Evolutionary conservation across 2,888 invertebrate species (phyloP), one percentile per base, ranked within the genome.

Genomic region (Ochlodes sylvanus): DNA sequence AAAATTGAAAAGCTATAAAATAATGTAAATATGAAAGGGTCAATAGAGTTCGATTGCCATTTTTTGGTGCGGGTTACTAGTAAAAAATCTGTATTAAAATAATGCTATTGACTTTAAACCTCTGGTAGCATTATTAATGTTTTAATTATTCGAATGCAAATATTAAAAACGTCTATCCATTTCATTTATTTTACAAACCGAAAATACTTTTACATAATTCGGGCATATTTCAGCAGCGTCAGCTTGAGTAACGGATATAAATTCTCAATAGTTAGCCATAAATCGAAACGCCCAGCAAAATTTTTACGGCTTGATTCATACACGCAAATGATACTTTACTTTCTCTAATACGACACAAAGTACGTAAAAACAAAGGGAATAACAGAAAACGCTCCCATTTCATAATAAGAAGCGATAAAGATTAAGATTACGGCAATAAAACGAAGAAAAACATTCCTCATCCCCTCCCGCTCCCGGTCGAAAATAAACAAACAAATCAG

Each of bases 361-460:
- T 60, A 58, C 17, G 41, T 44, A 67, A 67, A 65, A 65, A 65
- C 57, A 58, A 65, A 52, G 50, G 41, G 21, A 50, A 65, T 17
- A 21, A 52, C 27, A 21, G n/a, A 62, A 67, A 67, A 63, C 12
- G 21, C 32, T 56, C 42, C 63, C 57, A 68, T 68, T 68, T 68
- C 56, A 47, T 68, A 68, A 68, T 68, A 63, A 56, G 47, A 62
- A 68, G 68, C 68, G 57, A 69, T 63, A 63, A 63, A 69, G 68
- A 69, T 69, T 69, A 69, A 69, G 63, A 69, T 69, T 69, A 69
- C 63, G 34, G 63, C 54, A 69, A 69, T 69, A 63, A 69, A 69
- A 63, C 57, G 56, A 50, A 62, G 68, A 58, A 69, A 63, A 69
- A 69, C 68, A 63, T 69, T 42, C 55, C 58, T 63, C 68, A 69